phyloP scores from a whole-genome alignment of 2,113 vertebrate species.

The Tamias sibiricus region DNA sequence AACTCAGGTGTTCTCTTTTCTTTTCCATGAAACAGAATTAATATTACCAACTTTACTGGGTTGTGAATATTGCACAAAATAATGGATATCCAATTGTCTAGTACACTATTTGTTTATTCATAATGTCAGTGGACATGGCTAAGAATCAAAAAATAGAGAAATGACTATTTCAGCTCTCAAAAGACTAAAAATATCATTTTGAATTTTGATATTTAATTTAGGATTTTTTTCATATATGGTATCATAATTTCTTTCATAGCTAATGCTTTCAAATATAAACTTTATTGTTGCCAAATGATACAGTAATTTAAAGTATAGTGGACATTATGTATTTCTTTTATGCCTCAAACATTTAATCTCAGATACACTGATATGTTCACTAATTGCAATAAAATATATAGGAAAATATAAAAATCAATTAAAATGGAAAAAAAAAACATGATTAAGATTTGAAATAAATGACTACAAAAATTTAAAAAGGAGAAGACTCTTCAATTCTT shows the following conservation, averaged over 20 bases:
- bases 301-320: background rate
- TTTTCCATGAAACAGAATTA: conserved; percentile 15
- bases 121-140: background rate
- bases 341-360: background rate
- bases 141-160: conserved; percentile 38
- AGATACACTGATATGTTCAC: background rate
- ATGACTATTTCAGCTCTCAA: background rate
- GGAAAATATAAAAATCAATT: background rate
- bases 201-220: conserved; percentile 12
- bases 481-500: background rate
- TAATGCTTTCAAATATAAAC: background rate
- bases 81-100: background rate
- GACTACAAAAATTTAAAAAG: background rate
- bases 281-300: background rate
- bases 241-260: background rate
- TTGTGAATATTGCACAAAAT: background rate
- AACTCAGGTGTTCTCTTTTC: background rate
- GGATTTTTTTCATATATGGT: background rate
- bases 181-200: background rate
- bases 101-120: background rate
- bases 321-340: background rate
- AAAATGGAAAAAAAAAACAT: conserved; percentile 6
- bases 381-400: background rate
- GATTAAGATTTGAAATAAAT: background rate
- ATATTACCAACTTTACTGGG: background rate